Conservation (phyloP, 2,113 vertebrate species). For the Sclerurus mexicanus region DNA sequence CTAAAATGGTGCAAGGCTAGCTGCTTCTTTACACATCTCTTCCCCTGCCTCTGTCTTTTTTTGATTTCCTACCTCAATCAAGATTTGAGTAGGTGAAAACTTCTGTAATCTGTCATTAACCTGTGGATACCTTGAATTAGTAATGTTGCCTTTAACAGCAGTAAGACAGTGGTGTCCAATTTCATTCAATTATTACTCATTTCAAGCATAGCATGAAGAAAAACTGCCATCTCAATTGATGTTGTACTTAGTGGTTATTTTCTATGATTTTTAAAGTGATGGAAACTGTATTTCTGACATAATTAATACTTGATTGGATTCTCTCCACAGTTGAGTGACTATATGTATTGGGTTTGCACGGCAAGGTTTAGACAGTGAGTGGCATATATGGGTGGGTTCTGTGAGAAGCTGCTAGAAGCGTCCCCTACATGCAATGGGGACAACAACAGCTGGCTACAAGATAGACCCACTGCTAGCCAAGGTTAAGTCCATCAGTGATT, state of each 20-base stretch:
- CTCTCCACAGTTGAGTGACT: not conserved
- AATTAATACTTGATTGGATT: not conserved
- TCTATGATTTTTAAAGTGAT: not conserved
- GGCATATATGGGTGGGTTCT: not conserved
- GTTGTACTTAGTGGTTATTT: not conserved
- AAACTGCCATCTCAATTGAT: not conserved
- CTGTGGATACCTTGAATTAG: not conserved
- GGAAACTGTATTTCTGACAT: not conserved
- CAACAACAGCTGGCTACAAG: not conserved
- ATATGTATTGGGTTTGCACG: rapidly evolving
- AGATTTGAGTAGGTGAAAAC: not conserved
- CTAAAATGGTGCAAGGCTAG: not conserved
- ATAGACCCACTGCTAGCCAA: not conserved
- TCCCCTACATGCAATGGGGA: not conserved
- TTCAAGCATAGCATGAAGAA: not conserved
- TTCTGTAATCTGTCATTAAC: not conserved
- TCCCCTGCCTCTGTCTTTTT: not conserved
- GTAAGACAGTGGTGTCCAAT: not conserved
- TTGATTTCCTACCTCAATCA: not conserved
- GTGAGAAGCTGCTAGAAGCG: not conserved
- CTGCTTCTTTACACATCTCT: not conserved
- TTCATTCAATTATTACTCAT: not conserved
- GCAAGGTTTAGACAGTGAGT: not conserved
- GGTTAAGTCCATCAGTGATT: too few relatives aligned
- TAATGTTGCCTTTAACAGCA: not conserved